These are phyloP conservation scores for Pyrrhura leucotis DNA, from an alignment of 2,797 vertebrate species.

Conservation along the genomic window DNA sequence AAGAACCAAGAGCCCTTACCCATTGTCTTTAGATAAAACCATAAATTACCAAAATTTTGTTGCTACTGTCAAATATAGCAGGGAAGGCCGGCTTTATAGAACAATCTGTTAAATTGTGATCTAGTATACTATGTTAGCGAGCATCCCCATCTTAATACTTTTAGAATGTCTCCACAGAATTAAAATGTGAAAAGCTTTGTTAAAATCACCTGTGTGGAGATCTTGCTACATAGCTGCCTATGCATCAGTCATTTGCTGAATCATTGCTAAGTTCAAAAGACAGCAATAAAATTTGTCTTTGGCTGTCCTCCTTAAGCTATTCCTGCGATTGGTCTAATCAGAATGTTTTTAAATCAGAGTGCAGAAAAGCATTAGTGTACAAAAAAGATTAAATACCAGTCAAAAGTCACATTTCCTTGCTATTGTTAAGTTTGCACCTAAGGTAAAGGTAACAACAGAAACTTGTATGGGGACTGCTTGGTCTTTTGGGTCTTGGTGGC, in stretches of 20 bases:
- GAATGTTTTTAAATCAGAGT: background rate
- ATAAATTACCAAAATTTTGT: background rate
- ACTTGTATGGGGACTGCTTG: background rate
- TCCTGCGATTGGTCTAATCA: background rate
- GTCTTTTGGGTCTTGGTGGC: background rate
- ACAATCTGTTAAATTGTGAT: background rate
- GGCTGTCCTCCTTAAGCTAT: background rate
- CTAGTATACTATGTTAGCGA: background rate
- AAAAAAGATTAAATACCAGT: background rate
- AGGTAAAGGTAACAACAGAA: background rate
- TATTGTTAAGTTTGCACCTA: background rate
- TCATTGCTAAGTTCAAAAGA: background rate
- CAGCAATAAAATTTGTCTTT: background rate
- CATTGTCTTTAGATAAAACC: background rate
- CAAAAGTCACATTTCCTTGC: background rate
- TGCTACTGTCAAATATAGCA: background rate
- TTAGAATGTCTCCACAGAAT: background rate
- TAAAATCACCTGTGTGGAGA: background rate
- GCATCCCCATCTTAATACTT: background rate
- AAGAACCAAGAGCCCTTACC: background rate
- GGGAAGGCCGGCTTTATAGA: background rate
- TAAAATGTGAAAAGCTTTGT: background rate
- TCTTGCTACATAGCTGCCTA: background rate
- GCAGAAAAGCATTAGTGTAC: background rate
- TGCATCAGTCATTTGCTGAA: background rate